These are phyloP conservation scores for Sialis lutaria DNA, from an alignment of 2,888 invertebrate species.

Conservation along the genomic window DNA sequence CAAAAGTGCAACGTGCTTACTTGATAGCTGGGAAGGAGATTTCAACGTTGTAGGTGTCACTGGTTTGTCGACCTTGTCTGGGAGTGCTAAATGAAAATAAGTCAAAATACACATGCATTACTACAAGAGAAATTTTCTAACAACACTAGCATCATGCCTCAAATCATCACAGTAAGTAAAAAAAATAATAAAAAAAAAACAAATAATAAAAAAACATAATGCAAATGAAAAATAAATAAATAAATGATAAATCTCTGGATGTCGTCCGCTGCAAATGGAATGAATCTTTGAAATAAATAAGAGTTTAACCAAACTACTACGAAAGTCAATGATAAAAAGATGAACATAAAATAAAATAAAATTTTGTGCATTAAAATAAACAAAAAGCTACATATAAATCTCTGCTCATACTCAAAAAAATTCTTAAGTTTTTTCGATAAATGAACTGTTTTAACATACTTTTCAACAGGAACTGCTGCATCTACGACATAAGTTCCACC, in stretches of 20 bases:
- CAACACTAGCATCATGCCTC: not conserved
- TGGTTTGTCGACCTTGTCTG: constrained; percentile 72
- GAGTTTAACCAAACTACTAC: no score
- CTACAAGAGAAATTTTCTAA: constrained; percentile 9
- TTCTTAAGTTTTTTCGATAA: not conserved
- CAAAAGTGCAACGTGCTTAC: constrained; percentile 36
- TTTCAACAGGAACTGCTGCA: constrained; percentile 66
- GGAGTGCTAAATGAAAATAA: constrained; percentile 44
- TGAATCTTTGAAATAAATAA: no score
- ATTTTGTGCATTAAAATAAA: no score
- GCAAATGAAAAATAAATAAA: not conserved
- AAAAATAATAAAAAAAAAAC: not conserved
- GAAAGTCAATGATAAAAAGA: no score
- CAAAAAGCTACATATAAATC: no score
- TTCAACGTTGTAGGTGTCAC: constrained; percentile 81
- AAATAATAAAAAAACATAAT: not conserved
- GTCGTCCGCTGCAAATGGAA: no score
- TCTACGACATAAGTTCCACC: constrained; percentile 71
- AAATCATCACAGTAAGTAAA: not conserved
- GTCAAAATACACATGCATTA: constrained; percentile 17
- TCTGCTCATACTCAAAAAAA: no score
- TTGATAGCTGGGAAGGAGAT: constrained; percentile 84
- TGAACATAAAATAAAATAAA: no score
- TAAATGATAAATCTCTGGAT: no score
- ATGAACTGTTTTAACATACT: constrained; percentile 30